Base-by-base conservation (phyloP, 2,113 vertebrate species). In the Lasiurus borealis region DNA sequence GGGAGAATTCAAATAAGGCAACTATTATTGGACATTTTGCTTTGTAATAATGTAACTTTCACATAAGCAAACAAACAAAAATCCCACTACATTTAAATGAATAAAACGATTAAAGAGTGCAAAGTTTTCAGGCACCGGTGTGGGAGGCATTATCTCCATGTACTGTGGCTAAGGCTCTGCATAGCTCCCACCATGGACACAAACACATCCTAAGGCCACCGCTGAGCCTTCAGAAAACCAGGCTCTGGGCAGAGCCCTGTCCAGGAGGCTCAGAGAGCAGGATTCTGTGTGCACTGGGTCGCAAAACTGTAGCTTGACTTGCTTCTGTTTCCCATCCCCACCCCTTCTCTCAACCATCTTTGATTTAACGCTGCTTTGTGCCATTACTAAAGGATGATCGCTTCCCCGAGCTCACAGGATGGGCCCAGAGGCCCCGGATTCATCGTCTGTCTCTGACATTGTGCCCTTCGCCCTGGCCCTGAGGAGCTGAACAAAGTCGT, bases 401-500 rank as follows among this genome's bases (percentile, higher is more conserved):
- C 14, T 50, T 16, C 3, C 75, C 94, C 6, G 29, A 93, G 91
- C 73, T 12, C 50, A 21, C 0, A 40, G 46, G 54, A 83, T 85
- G 72, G 92, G 94, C 77, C 21, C 3, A 27, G 48, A 75, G 78
- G 52, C 62, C n/a, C 0, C 0, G n/a, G 71, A 90, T 66, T 97
- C 92, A 54, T 72, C 75, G 59, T 52, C 73, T 25, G 46, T 62
- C 91, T 91, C 89, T 96, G 93, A 97, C 94, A 96, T 90, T 91
- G 90, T 31, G 40, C 96, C 93, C 96, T 73, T 92, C 94, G 95
- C 87, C 75, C 85, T 88, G 90, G 96, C 97, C 96, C 95, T 94
- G 46, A 86, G 92, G 97, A 97, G 76, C 86, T 0, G 0, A 96
- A 94, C 94, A 96, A 97, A 98, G 97, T 97, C 96, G 19, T 97